A percentile compares a stretch with the other conserved stretches of the same genome.
These are phyloP conservation scores for Phyto melanocephala DNA, from an alignment of 2,888 invertebrate genomes.

Conservation along the genomic window DNA sequence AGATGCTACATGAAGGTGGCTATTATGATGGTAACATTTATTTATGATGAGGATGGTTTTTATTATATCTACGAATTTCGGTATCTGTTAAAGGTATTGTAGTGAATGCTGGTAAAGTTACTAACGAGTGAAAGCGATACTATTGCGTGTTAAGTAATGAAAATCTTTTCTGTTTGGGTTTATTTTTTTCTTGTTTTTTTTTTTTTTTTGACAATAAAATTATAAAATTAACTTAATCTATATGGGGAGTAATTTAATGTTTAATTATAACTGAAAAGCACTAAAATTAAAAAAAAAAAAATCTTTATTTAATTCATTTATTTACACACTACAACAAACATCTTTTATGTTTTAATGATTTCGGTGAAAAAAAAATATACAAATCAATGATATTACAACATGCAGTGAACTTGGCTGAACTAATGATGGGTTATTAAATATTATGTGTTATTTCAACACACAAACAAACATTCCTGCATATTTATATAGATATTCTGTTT, in stretches of 20 bases:
- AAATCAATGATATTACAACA: constrained; percentile 53
- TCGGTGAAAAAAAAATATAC: neutral
- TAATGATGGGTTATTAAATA: constrained; percentile 29
- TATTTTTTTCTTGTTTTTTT: too few relatives aligned
- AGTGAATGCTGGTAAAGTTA: too few relatives aligned
- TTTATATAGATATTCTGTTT: too few relatives aligned
- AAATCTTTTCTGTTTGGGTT: too few relatives aligned
- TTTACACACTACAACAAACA: neutral
- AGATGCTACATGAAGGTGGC: too few relatives aligned
- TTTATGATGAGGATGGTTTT: too few relatives aligned
- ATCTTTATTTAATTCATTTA: constrained; percentile 4
- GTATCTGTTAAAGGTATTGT: too few relatives aligned
- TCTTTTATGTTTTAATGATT: constrained; percentile 30
- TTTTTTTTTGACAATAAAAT: neutral
- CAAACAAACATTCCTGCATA: neutral
- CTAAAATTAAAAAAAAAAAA: neutral
- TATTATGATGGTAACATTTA: too few relatives aligned
- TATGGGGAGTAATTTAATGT: constrained; percentile 22
- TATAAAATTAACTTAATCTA: neutral
- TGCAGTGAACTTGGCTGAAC: constrained; percentile 16
- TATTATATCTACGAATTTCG: too few relatives aligned
- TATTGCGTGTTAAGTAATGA: too few relatives aligned
- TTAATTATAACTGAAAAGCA: neutral
- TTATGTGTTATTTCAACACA: neutral
- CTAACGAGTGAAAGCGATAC: too few relatives aligned